phyloP scores from a whole-genome alignment of 2,888 invertebrate genomes.

The Standfussiana lucernea region DNA sequence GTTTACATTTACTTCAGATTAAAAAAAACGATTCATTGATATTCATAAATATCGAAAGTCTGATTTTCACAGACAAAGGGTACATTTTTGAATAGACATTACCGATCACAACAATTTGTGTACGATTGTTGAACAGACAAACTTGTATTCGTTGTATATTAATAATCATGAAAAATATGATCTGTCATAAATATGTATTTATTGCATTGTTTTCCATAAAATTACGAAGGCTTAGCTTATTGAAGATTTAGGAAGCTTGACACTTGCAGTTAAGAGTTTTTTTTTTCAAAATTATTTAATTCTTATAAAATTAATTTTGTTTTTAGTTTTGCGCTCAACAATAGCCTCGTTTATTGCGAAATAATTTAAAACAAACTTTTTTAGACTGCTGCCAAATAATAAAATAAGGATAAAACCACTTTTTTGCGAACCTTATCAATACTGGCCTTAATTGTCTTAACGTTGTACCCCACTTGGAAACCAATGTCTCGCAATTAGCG shows the following conservation, averaged over 20 bases:
- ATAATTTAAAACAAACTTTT: slow-evolving; percentile 19
- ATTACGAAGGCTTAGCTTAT: slow-evolving; percentile 33
- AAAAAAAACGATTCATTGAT: not conserved
- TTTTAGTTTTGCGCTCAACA: not conserved
- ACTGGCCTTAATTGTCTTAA: slow-evolving; percentile 58
- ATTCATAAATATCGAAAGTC: not conserved
- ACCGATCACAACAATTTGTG: not conserved
- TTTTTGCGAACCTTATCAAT: slow-evolving; percentile 55
- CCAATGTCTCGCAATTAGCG: slow-evolving; percentile 50
- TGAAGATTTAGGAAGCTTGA: slow-evolving; percentile 11
- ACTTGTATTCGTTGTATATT: slow-evolving; percentile 42
- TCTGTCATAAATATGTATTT: slow-evolving; percentile 9
- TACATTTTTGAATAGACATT: slow-evolving; percentile 10
- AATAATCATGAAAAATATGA: slow-evolving; percentile 8
- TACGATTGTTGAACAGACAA: slow-evolving; percentile 12
- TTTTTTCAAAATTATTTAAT: not conserved
- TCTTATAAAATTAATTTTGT: not conserved
- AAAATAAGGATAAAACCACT: slow-evolving; percentile 22
- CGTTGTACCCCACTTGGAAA: slow-evolving; percentile 52
- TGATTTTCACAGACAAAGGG: slow-evolving; percentile 1
- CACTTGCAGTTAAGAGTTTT: not conserved
- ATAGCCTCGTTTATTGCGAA: not conserved
- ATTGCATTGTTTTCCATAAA: slow-evolving; percentile 12
- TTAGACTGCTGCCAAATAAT: slow-evolving; percentile 11
- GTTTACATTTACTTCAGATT: not conserved